A percentile compares a stretch with the other conserved stretches of the same genome.
Conservation (phyloP, 2,888 invertebrate genomes). For the Sympetrum striolatum region DNA sequence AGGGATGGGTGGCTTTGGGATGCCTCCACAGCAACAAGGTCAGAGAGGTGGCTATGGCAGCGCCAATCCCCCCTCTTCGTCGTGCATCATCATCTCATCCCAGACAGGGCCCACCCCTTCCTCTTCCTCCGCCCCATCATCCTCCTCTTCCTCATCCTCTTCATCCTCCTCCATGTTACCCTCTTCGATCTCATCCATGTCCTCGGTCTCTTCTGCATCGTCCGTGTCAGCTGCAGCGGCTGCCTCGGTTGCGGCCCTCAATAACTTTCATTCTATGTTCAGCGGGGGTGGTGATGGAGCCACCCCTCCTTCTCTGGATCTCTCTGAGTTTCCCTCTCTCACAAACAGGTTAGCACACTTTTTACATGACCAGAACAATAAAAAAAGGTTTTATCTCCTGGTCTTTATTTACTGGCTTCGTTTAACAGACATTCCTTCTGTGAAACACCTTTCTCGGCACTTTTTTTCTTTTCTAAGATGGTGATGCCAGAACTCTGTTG, state of each 20-base stretch:
- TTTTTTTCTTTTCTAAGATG: conserved; percentile 11
- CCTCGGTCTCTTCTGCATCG: conserved; percentile 34
- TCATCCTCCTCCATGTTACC: conserved; percentile 34
- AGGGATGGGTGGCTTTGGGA: conserved; percentile 71
- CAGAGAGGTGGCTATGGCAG: conserved; percentile 40
- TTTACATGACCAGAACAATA: conserved; percentile 20
- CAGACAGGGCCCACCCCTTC: conserved; percentile 17
- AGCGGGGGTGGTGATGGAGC: conserved; percentile 76
- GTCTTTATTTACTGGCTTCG: not conserved
- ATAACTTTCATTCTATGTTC: conserved; percentile 82
- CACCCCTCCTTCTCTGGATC: conserved; percentile 87
- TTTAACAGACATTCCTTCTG: conserved; percentile 30
- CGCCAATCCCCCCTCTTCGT: conserved; percentile 32
- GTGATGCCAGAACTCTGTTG: conserved; percentile 22
- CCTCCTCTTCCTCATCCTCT: conserved; percentile 35
- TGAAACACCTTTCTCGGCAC: not conserved
- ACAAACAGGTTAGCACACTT: conserved; percentile 69
- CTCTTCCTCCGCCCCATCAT: conserved; percentile 11
- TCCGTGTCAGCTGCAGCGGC: conserved; percentile 48
- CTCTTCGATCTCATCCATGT: conserved; percentile 44
- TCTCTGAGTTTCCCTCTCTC: conserved; percentile 91
- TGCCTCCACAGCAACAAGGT: conserved; percentile 58
- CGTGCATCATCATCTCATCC: conserved; percentile 40
- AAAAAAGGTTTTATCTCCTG: not conserved
- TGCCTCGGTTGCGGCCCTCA: conserved; percentile 60